A percentile compares a stretch with the other conserved stretches of the same genome.
Evolutionary conservation across 2,113 vertebrate species (phyloP).

Genomic region (Pollachius pollachius): DNA sequence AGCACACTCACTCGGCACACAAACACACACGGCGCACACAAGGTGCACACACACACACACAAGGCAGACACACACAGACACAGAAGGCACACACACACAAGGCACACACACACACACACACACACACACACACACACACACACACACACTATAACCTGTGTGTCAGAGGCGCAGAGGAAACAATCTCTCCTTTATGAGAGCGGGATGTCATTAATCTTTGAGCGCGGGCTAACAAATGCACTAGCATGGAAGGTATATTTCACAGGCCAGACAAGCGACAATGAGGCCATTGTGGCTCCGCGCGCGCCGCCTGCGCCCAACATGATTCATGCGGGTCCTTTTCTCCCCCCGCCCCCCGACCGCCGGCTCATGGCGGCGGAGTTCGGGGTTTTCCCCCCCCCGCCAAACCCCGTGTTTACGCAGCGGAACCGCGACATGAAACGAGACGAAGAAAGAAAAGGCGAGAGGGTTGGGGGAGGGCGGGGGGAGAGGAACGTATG

Average conservation of each 20-base stretch:
- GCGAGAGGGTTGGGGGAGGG: too few species aligned
- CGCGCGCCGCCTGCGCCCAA: constrained; percentile 29
- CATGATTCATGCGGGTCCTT: constrained; percentile 55
- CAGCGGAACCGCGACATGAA: constrained; percentile 38
- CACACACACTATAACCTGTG: constrained; percentile 50
- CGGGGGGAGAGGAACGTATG: neutral
- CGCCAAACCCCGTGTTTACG: constrained; percentile 54
- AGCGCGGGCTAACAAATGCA: constrained; percentile 69
- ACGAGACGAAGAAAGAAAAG: constrained; percentile 5
- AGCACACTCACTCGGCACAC: too few species aligned
- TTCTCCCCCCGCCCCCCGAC: constrained; percentile 35
- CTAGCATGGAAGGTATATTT: constrained; percentile 71
- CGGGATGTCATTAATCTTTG: constrained; percentile 69
- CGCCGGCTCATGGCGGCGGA: constrained; percentile 43
- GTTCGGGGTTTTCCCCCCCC: constrained; percentile 52
- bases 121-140: constrained; percentile 20
- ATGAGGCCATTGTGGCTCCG: constrained; percentile 64
- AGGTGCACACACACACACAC: too few species aligned
- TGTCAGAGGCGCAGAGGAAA: constrained; percentile 64
- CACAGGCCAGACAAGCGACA: constrained; percentile 60
- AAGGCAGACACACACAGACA: too few species aligned
- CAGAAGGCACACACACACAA: neutral
- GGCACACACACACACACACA: neutral
- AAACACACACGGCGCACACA: too few species aligned
- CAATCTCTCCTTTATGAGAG: constrained; percentile 68